Conservation (phyloP, 1,140 invertebrate species). For the Dufourea novaeangliae region DNA sequence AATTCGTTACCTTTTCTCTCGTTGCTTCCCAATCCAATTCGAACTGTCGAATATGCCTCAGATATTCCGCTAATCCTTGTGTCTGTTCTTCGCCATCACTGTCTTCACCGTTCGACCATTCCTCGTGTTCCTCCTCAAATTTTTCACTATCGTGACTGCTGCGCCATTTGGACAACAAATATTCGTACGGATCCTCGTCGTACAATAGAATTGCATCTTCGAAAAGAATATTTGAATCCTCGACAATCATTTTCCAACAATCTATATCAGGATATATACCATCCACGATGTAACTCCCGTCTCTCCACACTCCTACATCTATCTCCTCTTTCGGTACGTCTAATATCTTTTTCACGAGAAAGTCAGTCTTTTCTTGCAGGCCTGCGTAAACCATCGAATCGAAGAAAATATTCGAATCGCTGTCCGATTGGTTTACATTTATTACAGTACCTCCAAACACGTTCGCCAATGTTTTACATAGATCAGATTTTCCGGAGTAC, state of each 20-base stretch:
- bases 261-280: conserved; percentile 81
- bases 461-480: conserved; percentile 72
- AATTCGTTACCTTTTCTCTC: conserved; percentile 16
- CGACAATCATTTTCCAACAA: conserved; percentile 77
- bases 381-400: conserved; percentile 52
- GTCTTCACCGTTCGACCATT: conserved; percentile 1
- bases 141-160: not conserved
- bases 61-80: conserved; percentile 8
- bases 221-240: conserved; percentile 78
- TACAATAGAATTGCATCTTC: conserved; percentile 82
- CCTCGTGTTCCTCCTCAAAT: not conserved
- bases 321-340: conserved; percentile 59
- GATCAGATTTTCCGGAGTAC: conserved; percentile 74
- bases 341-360: conserved; percentile 76
- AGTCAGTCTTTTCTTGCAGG: conserved; percentile 73
- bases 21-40: conserved; percentile 35
- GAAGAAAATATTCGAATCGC: conserved; percentile 36
- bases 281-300: conserved; percentile 83
- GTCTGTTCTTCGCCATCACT: conserved; percentile 15
- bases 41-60: conserved; percentile 43
- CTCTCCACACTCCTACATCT: conserved; percentile 62
- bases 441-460: conserved; percentile 71
- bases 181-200: conserved; percentile 74
- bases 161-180: conserved; percentile 53
- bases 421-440: conserved; percentile 69